phyloP scores from a whole-genome alignment of 2,888 invertebrate species.

The Thera obeliscata region DNA sequence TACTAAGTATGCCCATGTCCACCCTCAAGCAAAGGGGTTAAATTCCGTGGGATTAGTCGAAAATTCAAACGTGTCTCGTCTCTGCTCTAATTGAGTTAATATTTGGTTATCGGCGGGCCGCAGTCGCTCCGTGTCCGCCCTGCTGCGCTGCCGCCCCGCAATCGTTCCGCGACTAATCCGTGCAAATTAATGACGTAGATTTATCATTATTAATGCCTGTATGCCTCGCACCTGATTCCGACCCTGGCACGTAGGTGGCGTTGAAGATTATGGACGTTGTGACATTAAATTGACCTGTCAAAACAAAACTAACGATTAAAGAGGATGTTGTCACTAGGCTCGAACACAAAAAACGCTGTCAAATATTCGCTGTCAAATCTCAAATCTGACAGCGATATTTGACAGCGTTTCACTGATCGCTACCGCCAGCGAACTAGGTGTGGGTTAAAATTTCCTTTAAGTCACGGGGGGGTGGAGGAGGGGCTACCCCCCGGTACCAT shows the following conservation, averaged over 20 bases:
- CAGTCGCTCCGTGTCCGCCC: conserved; percentile 50
- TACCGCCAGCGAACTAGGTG: no score
- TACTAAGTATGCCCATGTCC: background rate
- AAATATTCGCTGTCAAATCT: no score
- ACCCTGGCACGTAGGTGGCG: conserved; percentile 31
- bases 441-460: no score
- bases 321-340: no score
- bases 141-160: conserved; percentile 46
- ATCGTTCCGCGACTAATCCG: conserved; percentile 62
- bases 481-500: no score
- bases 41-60: conserved; percentile 69
- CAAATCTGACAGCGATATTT: no score
- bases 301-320: no score
- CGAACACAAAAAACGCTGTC: no score
- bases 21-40: conserved; percentile 19
- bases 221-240: conserved; percentile 73
- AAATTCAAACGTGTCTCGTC: conserved; percentile 69
- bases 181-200: conserved; percentile 81
- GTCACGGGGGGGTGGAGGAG: no score
- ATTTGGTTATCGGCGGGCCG: conserved; percentile 83
- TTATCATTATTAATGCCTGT: conserved; percentile 82
- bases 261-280: conserved; percentile 4
- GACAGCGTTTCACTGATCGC: no score
- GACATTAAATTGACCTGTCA: conserved; percentile 13
- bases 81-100: conserved; percentile 83